Evolutionary conservation across 2,888 invertebrate genomes (phyloP), one percentile per base, ranked within the genome.

Genomic region (Rhogogaster chlorosoma): DNA sequence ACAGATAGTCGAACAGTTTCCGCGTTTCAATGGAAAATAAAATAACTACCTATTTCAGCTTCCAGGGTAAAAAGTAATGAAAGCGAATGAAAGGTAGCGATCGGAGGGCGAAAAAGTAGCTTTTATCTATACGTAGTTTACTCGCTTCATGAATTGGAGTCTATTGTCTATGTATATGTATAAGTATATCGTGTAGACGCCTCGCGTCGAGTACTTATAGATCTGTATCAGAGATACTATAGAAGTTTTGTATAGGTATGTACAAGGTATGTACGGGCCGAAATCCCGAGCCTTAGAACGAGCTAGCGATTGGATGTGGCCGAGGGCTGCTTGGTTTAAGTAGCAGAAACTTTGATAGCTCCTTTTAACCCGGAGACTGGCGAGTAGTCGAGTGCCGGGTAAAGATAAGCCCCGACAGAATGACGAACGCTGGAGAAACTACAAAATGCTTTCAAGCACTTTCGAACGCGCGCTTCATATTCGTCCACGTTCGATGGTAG

Each of bases 361-460:
- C 73, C 42, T 73, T 77, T 49, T n/a, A 77, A 77, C 26, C 49
- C 29, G 18, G 29, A 18, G 49, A 67, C 67, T 67, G 67, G 67
- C 29, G 67, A 67, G 67, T 67, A 67, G 70, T 36, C 29, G 32
- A 32, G 67, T 67, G 22, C 71, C n/a, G 29, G 29, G 26, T 15
- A 77, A 38, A 77, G 53, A 77, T 77, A 77, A 53, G 32, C 77
- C 53, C 22, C 29, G 29, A 29, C 53, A 77, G 53, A 53, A 77
- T 77, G 53, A 77, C 77, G 77, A 49, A 29, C 77, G 32, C 77
- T 32, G 29, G 12, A 53, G 53, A 77, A 77, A 77, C 75, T 77
- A 49, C 49, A 77, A 49, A 77, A 77, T 77, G 77, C 77, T 77
- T 77, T 77, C 77, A 77, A 77, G 77, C 77, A 77, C 77, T 77